Conservation (phyloP, 1,140 invertebrate species). For the Drosophila kikkawai region DNA sequence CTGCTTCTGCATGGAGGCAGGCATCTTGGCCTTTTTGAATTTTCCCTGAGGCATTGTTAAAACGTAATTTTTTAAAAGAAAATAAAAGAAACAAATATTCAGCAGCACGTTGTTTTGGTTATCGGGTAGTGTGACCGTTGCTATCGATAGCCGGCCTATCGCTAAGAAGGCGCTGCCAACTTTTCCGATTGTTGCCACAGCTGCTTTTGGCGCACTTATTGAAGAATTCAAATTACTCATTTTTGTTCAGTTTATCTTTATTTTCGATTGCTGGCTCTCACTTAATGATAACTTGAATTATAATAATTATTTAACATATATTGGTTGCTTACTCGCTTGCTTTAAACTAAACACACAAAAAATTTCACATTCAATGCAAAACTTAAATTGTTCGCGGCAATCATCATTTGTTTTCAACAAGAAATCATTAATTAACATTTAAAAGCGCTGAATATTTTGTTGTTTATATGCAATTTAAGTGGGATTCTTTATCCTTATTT, state of each 20-base stretch:
- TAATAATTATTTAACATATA: constrained; percentile 63
- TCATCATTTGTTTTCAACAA: constrained; percentile 59
- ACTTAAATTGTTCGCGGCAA: constrained; percentile 50
- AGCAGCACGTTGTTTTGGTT: constrained; percentile 65
- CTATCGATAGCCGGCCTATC: constrained; percentile 2
- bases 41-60: constrained; percentile 87
- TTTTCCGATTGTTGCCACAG: background rate
- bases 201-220: background rate
- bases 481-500: constrained; percentile 49
- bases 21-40: constrained; percentile 87
- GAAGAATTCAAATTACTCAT: background rate
- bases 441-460: constrained; percentile 68
- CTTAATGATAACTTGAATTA: constrained; percentile 56
- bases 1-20: constrained; percentile 85
- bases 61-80: background rate
- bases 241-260: constrained; percentile 36
- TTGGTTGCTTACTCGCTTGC: constrained; percentile 44
- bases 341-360: constrained; percentile 60
- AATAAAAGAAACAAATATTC: background rate
- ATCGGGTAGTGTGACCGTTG: constrained; percentile 12
- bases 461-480: constrained; percentile 62
- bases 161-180: constrained; percentile 8
- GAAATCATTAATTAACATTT: constrained; percentile 78
- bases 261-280: constrained; percentile 62
- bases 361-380: constrained; percentile 72